Evolutionary conservation across 2,797 vertebrate species (phyloP).

Genomic region (Nyctibius grandis): DNA sequence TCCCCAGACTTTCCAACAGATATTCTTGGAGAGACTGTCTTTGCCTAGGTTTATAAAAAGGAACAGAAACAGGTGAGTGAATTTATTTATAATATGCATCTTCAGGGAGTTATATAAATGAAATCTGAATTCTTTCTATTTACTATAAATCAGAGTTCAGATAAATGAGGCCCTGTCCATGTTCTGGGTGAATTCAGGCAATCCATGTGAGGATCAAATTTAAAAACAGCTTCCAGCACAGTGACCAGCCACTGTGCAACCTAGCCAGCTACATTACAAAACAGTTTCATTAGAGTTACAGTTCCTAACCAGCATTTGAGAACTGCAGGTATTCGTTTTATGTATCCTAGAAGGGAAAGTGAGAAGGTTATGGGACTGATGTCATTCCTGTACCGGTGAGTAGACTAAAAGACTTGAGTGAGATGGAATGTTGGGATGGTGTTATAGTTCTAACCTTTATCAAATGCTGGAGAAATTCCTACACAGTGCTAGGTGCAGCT

Average conservation of each 20-base stretch:
- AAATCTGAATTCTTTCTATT: constrained; percentile 11
- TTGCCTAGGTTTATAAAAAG: background rate
- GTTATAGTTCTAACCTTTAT: background rate
- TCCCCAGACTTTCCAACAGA: background rate
- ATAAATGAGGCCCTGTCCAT: background rate
- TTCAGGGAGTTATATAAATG: constrained; percentile 1
- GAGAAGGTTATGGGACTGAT: background rate
- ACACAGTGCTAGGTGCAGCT: background rate
- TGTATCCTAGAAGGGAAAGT: background rate
- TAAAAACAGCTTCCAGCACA: constrained; percentile 15
- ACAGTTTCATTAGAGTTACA: background rate
- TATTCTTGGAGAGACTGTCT: background rate
- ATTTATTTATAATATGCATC: background rate
- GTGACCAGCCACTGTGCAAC: background rate
- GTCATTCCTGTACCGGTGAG: background rate
- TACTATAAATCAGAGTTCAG: constrained; percentile 24
- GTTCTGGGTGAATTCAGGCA: constrained; percentile 17
- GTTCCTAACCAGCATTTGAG: background rate
- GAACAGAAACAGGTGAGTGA: background rate
- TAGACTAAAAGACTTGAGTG: background rate
- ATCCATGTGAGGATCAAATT: background rate
- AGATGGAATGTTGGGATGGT: background rate
- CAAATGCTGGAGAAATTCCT: background rate
- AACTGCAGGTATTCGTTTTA: background rate
- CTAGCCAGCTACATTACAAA: background rate